Conservation (phyloP, 2,888 invertebrate genomes). For the Dryobotodes eremita region DNA sequence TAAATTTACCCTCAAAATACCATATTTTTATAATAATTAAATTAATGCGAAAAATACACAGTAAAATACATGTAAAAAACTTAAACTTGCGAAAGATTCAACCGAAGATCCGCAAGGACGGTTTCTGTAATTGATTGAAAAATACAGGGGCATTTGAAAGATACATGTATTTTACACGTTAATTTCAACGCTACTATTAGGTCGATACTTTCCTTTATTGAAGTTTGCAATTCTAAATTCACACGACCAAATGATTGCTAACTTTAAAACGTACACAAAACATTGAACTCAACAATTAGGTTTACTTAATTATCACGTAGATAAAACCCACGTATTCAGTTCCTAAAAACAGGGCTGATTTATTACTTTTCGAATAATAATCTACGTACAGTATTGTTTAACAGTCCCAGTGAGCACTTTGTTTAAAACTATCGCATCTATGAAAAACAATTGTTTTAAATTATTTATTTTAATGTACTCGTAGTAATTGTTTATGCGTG, state of each 20-base stretch:
- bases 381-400: constrained; percentile 23
- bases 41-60: no score
- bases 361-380: constrained; percentile 60
- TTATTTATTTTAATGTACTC: constrained; percentile 45
- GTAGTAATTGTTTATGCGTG: constrained; percentile 55
- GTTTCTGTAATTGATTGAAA: no score
- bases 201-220: neutral
- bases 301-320: constrained; percentile 43
- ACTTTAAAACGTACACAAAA: constrained; percentile 17
- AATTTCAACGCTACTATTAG: no score
- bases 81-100: no score
- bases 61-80: no score
- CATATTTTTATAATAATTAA: no score
- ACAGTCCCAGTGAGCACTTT: constrained; percentile 46
- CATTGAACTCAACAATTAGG: constrained; percentile 42
- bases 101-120: no score
- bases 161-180: no score
- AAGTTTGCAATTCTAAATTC: neutral
- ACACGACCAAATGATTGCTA: constrained; percentile 6
- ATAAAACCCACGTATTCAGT: constrained; percentile 56
- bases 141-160: no score
- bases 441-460: constrained; percentile 48
- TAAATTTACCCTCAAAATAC: no score
- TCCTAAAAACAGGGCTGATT: constrained; percentile 51
- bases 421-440: constrained; percentile 40